Conservation (phyloP, 2,888 invertebrate species). For the Parascotia fuliginaria region DNA sequence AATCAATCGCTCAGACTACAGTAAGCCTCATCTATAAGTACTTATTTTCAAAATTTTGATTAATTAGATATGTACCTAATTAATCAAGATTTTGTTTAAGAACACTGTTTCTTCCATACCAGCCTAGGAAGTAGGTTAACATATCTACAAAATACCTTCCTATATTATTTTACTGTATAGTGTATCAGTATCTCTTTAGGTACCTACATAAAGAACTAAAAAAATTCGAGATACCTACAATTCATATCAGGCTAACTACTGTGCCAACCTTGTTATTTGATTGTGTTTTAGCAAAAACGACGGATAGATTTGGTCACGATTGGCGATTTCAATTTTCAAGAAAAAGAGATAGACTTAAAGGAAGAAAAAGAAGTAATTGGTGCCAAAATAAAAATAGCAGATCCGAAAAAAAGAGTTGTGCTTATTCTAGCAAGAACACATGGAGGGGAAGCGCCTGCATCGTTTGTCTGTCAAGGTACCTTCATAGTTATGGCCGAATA, state of each 20-base stretch:
- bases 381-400: conserved; percentile 80
- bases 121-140: too few species aligned
- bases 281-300: conserved; percentile 93
- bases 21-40: conserved; percentile 71
- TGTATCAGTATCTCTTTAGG: too few species aligned
- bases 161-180: too few species aligned
- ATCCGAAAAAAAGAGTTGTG: conserved; percentile 86
- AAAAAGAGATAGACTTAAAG: conserved; percentile 56
- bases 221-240: too few species aligned
- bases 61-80: too few species aligned
- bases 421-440: conserved; percentile 95
- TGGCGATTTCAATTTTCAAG: conserved; percentile 77
- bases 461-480: conserved; percentile 96
- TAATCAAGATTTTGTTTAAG: too few species aligned
- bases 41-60: too few species aligned
- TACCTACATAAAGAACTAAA: too few species aligned
- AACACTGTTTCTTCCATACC: too few species aligned
- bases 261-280: background rate
- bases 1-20: conserved; percentile 88
- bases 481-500: background rate
- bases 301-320: conserved; percentile 96
- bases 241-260: too few species aligned
- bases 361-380: conserved; percentile 58
- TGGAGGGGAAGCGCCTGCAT: conserved; percentile 97
- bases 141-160: too few species aligned